These are phyloP conservation scores for Cantharis rufa DNA, from an alignment of 2,888 invertebrate genomes.

Conservation along the genomic window DNA sequence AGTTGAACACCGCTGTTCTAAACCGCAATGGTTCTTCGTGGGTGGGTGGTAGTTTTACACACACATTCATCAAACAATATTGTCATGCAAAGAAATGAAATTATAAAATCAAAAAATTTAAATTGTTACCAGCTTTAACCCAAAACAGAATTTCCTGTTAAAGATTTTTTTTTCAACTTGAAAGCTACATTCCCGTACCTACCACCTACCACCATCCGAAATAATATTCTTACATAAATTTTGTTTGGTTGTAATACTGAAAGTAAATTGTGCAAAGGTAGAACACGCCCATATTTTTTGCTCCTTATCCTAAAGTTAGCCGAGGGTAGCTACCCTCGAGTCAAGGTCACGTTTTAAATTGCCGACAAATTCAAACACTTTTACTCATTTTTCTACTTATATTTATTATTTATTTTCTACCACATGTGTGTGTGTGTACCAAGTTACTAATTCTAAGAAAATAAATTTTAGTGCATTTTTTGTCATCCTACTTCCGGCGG, in stretches of 20 bases:
- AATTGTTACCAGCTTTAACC: not conserved
- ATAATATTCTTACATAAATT: not conserved
- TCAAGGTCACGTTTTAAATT: constrained; percentile 12
- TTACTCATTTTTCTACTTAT: not conserved
- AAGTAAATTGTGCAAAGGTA: not conserved
- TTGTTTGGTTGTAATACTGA: not conserved
- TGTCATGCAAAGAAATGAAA: no score
- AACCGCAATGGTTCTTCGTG: no score
- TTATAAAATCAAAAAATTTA: not conserved
- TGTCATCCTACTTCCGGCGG: not conserved
- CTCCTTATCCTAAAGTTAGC: not conserved
- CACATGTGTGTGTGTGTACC: not conserved
- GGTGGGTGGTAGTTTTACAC: no score
- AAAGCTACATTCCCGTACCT: not conserved
- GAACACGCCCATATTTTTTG: not conserved
- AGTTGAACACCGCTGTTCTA: no score
- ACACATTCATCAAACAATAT: no score
- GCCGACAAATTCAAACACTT: not conserved
- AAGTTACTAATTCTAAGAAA: not conserved
- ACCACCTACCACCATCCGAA: not conserved
- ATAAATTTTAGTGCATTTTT: not conserved
- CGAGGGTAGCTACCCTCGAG: constrained; percentile 12
- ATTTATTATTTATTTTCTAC: not conserved
- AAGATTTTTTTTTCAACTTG: not conserved
- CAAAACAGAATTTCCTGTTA: not conserved